phyloP scores from a whole-genome alignment of 2,888 invertebrate species.

The Halocaridina rubra region DNA sequence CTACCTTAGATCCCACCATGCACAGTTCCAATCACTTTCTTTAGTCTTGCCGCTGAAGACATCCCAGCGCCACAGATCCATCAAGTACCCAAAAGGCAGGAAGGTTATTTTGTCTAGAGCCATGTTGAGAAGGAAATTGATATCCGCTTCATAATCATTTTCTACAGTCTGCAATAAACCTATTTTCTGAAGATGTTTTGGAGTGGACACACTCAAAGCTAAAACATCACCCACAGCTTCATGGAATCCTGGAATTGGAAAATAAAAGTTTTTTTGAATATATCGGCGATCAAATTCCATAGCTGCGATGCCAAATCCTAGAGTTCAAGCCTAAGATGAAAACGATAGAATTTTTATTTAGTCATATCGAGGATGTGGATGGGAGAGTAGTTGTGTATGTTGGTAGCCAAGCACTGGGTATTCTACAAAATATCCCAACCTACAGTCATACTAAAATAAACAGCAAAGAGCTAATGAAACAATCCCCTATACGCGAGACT shows the following conservation, averaged over 20 bases:
- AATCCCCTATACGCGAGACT: no score
- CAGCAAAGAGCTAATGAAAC: no score
- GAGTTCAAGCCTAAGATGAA: no score
- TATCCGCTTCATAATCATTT: slow-evolving; percentile 74
- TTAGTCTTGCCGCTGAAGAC: slow-evolving; percentile 81
- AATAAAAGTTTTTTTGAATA: no score
- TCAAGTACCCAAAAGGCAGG: slow-evolving; percentile 69
- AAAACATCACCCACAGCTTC: slow-evolving; percentile 87
- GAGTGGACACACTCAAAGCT: slow-evolving; percentile 80
- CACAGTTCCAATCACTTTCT: slow-evolving; percentile 85
- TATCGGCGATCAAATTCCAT: no score
- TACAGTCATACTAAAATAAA: no score
- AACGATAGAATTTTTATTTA: no score
- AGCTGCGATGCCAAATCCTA: no score
- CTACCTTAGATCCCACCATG: slow-evolving; percentile 83
- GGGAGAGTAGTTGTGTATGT: no score
- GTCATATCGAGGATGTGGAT: no score
- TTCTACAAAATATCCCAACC: no score
- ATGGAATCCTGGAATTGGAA: slow-evolving; percentile 80
- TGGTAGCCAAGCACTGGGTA: no score
- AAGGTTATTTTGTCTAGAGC: slow-evolving; percentile 78
- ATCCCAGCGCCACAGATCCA: slow-evolving; percentile 83
- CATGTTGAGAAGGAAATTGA: slow-evolving; percentile 83
- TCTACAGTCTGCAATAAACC: slow-evolving; percentile 77
- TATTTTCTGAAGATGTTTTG: slow-evolving; percentile 78